These are phyloP conservation scores for Periophthalmus modestus DNA, from an alignment of 2,113 vertebrate species.

Conservation along the genomic window DNA sequence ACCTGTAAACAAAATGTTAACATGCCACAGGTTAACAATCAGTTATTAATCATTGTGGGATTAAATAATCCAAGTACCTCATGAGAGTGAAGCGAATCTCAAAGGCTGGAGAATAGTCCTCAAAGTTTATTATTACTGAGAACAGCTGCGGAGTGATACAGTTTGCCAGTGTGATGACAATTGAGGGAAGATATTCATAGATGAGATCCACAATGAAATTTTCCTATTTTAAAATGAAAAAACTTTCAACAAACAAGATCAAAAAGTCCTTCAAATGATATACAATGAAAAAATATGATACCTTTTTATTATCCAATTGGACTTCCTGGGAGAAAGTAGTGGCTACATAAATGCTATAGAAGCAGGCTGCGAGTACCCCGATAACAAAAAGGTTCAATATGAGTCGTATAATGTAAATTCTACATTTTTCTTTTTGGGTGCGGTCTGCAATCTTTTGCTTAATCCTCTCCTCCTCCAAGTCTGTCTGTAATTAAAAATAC, in stretches of 20 bases:
- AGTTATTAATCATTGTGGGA: neutral
- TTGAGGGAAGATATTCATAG: conserved; percentile 90
- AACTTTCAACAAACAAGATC: neutral
- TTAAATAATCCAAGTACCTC: conserved; percentile 63
- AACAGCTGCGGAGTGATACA: conserved; percentile 88
- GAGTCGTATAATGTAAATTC: conserved; percentile 85
- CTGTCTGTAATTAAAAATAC: conserved; percentile 74
- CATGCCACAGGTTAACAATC: neutral
- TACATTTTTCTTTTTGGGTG: conserved; percentile 79
- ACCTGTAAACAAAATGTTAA: conserved; percentile 72
- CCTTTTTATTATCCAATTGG: conserved; percentile 48
- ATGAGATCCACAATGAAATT: conserved; percentile 80
- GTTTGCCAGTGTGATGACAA: conserved; percentile 93
- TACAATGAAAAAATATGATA: neutral
- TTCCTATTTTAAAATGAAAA: conserved; percentile 28
- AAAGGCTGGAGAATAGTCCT: conserved; percentile 93
- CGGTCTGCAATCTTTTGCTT: conserved; percentile 86
- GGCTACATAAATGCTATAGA: conserved; percentile 89
- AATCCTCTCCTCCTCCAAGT: conserved; percentile 90
- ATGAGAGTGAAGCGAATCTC: conserved; percentile 92
- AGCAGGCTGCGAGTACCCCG: conserved; percentile 82
- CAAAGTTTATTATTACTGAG: conserved; percentile 83
- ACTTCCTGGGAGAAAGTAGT: conserved; percentile 86
- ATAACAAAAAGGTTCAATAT: conserved; percentile 86
- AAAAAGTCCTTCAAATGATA: neutral